Evolutionary conservation across 2,797 vertebrate species (phyloP).

Genomic region (Trachops cirrhosus): DNA sequence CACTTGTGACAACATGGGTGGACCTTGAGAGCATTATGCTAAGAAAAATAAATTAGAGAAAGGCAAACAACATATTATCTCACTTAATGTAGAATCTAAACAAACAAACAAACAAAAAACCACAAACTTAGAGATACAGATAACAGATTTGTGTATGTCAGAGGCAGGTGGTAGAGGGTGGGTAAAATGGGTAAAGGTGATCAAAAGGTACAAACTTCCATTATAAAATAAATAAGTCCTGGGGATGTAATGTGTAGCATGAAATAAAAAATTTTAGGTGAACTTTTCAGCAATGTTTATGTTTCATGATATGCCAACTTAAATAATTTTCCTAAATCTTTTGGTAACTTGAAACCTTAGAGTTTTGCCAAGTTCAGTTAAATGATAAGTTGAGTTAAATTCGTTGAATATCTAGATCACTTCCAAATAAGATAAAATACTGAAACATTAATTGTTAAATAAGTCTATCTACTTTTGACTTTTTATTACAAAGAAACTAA

Average conservation of each 20-base stretch:
- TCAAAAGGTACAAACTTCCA: background rate
- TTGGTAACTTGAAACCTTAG: background rate
- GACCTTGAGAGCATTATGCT: background rate
- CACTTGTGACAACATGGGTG: background rate
- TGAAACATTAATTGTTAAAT: background rate
- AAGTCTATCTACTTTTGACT: background rate
- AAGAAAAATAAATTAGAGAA: background rate
- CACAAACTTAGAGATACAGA: background rate
- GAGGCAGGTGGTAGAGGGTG: background rate
- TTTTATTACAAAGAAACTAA: background rate
- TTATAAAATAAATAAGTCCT: background rate
- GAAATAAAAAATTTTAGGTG: background rate
- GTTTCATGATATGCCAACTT: background rate
- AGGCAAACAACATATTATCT: background rate
- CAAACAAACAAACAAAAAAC: background rate
- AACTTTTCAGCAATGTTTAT: background rate
- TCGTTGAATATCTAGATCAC: background rate
- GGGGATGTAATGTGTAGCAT: background rate
- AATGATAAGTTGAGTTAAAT: background rate
- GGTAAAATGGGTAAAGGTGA: background rate
- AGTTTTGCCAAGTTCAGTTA: background rate
- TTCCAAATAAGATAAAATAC: background rate
- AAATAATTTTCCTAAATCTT: background rate
- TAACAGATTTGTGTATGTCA: background rate
- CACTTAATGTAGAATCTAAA: background rate